A percentile compares a stretch with the other conserved stretches of the same genome.
These are phyloP conservation scores for Mya arenaria DNA, from an alignment of 1,140 invertebrate species.

Conservation along the genomic window DNA sequence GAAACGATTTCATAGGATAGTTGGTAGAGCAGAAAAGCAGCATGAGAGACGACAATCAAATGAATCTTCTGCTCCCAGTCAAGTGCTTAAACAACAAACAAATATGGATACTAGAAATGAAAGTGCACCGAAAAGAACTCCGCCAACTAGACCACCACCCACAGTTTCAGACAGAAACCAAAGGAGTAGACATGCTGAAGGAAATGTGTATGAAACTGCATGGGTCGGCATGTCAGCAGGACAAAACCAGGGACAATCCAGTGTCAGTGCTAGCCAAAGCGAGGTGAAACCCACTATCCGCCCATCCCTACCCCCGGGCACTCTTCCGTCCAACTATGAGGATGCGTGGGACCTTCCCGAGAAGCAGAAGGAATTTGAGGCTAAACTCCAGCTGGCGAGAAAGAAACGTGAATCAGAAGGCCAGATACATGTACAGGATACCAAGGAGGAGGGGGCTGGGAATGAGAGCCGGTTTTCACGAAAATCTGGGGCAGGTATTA, in stretches of 20 bases:
- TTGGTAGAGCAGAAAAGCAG: constrained; percentile 42
- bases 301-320: too few species aligned
- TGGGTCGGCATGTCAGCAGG: not conserved
- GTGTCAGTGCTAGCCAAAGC: too few species aligned
- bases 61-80: not conserved
- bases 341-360: constrained; percentile 68
- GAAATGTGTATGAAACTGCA: not conserved
- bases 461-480: too few species aligned
- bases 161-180: too few species aligned
- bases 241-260: not conserved
- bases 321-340: constrained; percentile 62
- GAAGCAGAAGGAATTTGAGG: constrained; percentile 66
- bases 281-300: too few species aligned
- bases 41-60: constrained; percentile 24
- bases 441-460: not conserved
- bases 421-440: not conserved
- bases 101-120: not conserved
- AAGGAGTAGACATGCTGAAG: too few species aligned
- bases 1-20: constrained; percentile 29
- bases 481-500: too few species aligned
- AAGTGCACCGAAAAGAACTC: not conserved
- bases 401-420: constrained; percentile 24
- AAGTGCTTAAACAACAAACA: not conserved
- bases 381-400: constrained; percentile 56
- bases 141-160: not conserved